phyloP scores from a whole-genome alignment of 37 sponge, comb jelly and placozoan genomes.

The Eunapius fragilis region DNA sequence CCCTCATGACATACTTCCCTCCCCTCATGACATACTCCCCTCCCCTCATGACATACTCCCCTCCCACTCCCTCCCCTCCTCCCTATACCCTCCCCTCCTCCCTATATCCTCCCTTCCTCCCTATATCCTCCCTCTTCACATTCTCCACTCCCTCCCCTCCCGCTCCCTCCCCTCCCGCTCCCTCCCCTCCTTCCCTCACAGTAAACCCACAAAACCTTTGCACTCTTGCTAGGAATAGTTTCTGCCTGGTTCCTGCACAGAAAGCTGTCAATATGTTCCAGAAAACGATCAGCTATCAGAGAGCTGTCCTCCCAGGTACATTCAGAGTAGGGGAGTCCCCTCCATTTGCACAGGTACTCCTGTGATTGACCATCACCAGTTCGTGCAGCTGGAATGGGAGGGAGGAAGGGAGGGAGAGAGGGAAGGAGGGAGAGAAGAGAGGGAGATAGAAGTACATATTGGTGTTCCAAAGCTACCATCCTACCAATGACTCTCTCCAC shows the following conservation, averaged over 20 bases:
- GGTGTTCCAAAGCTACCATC: neutral
- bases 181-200: neutral
- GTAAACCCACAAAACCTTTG: slow-evolving; percentile 85
- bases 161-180: neutral
- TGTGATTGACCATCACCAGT: slow-evolving; percentile 21
- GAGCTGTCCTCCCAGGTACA: slow-evolving; percentile 90
- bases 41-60: too few species aligned
- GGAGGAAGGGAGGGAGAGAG: too few species aligned
- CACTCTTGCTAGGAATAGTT: slow-evolving; percentile 80
- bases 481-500: slow-evolving; percentile 94
- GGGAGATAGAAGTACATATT: neutral
- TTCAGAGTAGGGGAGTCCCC: slow-evolving; percentile 95
- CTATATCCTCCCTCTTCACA: neutral
- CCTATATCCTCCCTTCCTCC: too few species aligned
- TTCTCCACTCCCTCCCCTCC: neutral
- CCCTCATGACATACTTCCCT: neutral
- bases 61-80: too few species aligned
- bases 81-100: too few species aligned
- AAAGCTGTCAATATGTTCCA: slow-evolving; percentile 76
- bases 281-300: slow-evolving; percentile 54
- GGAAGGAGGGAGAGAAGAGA: slow-evolving; percentile 7
- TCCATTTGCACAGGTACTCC: slow-evolving; percentile 96
- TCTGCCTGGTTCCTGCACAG: slow-evolving; percentile 76
- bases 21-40: neutral
- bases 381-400: too few species aligned